A percentile compares a stretch with the other conserved stretches of the same genome.
Evolutionary conservation across 2,797 vertebrate genomes (phyloP).

Genomic region (Crypturellus tataupa): DNA sequence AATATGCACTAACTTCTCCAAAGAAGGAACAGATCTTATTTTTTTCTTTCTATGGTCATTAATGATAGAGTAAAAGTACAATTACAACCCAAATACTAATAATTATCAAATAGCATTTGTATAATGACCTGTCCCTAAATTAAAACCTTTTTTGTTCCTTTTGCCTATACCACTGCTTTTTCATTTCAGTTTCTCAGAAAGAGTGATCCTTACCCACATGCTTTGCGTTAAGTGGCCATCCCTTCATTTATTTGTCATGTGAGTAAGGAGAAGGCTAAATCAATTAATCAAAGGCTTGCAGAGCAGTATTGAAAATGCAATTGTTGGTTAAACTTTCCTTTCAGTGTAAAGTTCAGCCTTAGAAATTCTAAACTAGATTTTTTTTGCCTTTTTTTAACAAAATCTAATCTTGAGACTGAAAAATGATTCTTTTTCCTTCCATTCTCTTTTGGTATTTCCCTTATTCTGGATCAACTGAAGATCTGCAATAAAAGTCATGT

Average conservation of each 20-base stretch:
- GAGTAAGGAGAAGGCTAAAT: slow-evolving; percentile 13
- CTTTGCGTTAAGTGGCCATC: not conserved
- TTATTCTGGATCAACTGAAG: not conserved
- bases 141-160: not conserved
- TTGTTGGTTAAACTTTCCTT: slow-evolving; percentile 25
- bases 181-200: slow-evolving; percentile 4
- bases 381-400: not conserved
- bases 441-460: not conserved
- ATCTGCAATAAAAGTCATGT: not conserved
- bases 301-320: not conserved
- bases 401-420: not conserved
- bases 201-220: not conserved
- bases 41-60: not conserved
- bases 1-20: not conserved
- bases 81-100: not conserved
- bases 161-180: not conserved
- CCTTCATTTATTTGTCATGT: slow-evolving; percentile 2
- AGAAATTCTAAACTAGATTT: not conserved
- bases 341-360: not conserved
- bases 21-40: not conserved
- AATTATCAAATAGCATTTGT: not conserved
- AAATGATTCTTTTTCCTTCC: not conserved
- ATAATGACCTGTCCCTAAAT: not conserved
- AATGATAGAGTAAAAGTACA: not conserved
- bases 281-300: slow-evolving; percentile 36